Conservation (phyloP, 2,797 vertebrate genomes). For the Etheostoma nigrum region DNA sequence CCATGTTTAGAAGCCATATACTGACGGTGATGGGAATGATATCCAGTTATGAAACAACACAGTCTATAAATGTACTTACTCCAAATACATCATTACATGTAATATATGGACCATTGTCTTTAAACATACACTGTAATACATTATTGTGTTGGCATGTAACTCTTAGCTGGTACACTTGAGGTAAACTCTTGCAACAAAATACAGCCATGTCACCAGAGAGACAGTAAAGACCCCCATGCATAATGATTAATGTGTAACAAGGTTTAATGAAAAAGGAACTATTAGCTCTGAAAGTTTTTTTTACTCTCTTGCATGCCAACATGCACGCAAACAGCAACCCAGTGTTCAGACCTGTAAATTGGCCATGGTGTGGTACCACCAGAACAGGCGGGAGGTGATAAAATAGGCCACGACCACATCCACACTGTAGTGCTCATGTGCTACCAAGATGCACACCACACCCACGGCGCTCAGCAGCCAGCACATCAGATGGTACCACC, state of each 20-base stretch:
- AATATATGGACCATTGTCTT: conserved; percentile 4
- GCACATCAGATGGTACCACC: conserved; percentile 98
- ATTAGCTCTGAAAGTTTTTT: background rate
- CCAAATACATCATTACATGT: conserved; percentile 12
- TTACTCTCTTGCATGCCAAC: background rate
- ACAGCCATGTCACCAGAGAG: conserved; percentile 34
- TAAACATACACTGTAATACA: conserved; percentile 18
- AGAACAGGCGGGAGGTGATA: conserved; percentile 97
- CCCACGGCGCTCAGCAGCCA: conserved; percentile 95
- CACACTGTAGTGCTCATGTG: conserved; percentile 97
- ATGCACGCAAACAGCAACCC: background rate
- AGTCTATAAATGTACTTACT: conserved; percentile 19
- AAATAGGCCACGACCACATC: conserved; percentile 97
- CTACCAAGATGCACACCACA: conserved; percentile 94
- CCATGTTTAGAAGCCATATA: conserved; percentile 1
- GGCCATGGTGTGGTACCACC: conserved; percentile 99
- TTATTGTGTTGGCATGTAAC: background rate
- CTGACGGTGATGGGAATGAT: background rate
- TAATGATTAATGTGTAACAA: conserved; percentile 46
- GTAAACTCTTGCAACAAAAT: conserved; percentile 33
- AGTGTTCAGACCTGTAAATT: conserved; percentile 90
- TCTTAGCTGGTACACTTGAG: background rate
- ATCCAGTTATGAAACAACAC: background rate
- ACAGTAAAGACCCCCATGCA: conserved; percentile 28
- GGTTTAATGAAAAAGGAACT: conserved; percentile 30